phyloP scores from a whole-genome alignment of 2,113 vertebrate species.

The Coracopsis vasa region DNA sequence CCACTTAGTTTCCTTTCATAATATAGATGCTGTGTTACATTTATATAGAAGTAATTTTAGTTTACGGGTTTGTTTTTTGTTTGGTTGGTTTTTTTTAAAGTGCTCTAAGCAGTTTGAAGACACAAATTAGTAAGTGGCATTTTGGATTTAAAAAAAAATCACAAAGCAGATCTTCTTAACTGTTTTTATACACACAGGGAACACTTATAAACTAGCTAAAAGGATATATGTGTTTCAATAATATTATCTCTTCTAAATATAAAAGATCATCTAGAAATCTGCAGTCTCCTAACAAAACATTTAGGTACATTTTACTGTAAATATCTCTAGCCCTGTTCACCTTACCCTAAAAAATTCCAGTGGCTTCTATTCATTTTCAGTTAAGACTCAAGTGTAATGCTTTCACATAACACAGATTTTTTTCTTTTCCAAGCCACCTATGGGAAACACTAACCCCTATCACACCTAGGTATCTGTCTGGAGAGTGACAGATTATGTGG shows the following conservation, averaged over 20 bases:
- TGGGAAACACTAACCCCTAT: neutral
- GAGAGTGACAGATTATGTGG: neutral
- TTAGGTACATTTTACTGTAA: neutral
- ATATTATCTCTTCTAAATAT: neutral
- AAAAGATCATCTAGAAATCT: neutral
- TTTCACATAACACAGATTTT: neutral
- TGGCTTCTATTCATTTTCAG: neutral
- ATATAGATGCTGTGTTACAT: neutral
- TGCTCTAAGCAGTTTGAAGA: neutral
- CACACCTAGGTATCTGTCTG: neutral
- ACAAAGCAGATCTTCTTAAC: neutral
- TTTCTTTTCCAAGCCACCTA: neutral
- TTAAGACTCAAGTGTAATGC: neutral
- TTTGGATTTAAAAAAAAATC: neutral
- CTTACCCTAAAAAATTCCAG: neutral
- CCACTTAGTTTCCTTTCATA: neutral
- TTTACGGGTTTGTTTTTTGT: neutral
- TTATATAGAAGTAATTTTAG: neutral
- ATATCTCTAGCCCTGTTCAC: neutral
- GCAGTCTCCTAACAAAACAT: neutral
- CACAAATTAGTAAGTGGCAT: neutral
- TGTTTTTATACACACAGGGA: neutral
- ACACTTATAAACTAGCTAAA: neutral
- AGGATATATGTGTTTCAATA: neutral
- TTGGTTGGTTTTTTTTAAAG: neutral